Percentiles rank a stretch among this genome's conserved stretches.
Conservation (phyloP, 2,888 invertebrate species). For the Gari tellinella region DNA sequence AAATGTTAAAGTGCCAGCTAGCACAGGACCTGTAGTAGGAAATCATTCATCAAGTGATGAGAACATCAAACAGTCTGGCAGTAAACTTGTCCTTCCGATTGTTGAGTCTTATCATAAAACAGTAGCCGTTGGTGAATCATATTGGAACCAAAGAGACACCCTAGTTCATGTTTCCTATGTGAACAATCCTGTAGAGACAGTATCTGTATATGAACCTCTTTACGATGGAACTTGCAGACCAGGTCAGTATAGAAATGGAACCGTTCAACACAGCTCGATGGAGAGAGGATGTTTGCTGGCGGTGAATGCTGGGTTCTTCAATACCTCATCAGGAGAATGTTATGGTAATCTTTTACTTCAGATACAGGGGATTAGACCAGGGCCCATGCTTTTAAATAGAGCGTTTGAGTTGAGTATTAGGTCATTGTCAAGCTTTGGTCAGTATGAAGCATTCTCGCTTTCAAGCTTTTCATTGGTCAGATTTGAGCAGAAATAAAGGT, state of each 20-base stretch:
- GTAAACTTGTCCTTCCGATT: slow-evolving; percentile 50
- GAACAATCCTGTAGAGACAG: slow-evolving; percentile 77
- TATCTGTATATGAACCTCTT: slow-evolving; percentile 82
- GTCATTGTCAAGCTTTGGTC: no score
- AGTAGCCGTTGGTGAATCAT: slow-evolving; percentile 46
- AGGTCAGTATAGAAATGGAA: slow-evolving; percentile 62
- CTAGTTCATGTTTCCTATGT: slow-evolving; percentile 69
- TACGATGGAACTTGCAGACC: slow-evolving; percentile 76
- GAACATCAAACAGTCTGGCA: slow-evolving; percentile 8
- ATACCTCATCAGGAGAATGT: slow-evolving; percentile 80
- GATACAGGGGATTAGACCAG: no score
- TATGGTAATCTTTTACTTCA: slow-evolving; percentile 69
- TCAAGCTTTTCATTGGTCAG: no score
- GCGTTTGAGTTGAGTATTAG: no score
- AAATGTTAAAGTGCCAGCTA: slow-evolving; percentile 18
- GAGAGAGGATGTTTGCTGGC: slow-evolving; percentile 80
- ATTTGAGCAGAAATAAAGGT: no score
- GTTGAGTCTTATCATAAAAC: slow-evolving; percentile 62
- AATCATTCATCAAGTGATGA: neutral
- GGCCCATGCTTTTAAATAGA: no score
- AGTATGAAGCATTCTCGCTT: no score
- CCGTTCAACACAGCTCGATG: slow-evolving; percentile 74
- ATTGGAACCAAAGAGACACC: slow-evolving; percentile 48
- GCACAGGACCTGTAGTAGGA: neutral
- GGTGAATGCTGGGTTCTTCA: slow-evolving; percentile 84